phyloP scores from a whole-genome alignment of 2,888 invertebrate species.

The Alloplasta piceator region DNA sequence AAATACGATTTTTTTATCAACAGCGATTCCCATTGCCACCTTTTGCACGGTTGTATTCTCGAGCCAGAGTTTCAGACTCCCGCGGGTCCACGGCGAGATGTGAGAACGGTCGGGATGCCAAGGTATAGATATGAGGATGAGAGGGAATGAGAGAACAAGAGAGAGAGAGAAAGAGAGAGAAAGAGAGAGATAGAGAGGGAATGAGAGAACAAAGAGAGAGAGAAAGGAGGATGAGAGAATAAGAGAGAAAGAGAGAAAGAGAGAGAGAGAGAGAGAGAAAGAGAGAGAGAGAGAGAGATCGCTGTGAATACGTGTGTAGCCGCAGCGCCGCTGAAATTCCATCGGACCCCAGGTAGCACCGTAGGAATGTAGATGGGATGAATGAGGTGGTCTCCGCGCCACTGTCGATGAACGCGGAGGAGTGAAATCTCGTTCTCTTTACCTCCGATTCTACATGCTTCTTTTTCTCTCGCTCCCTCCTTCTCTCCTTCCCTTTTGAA shows the following conservation, averaged over 20 bases:
- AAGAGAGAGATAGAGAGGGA: slow-evolving; percentile 50
- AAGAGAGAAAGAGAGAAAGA: slow-evolving; percentile 57
- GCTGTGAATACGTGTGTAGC: slow-evolving; percentile 18
- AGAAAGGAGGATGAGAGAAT: slow-evolving; percentile 10
- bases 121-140: slow-evolving; percentile 41
- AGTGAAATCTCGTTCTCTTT: slow-evolving; percentile 63
- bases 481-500: slow-evolving; percentile 3
- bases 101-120: slow-evolving; percentile 66
- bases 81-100: slow-evolving; percentile 42
- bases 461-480: slow-evolving; percentile 14
- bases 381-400: slow-evolving; percentile 80
- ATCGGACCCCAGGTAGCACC: slow-evolving; percentile 80
- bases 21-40: not conserved
- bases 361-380: slow-evolving; percentile 82
- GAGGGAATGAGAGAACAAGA: slow-evolving; percentile 55
- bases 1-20: too few relatives aligned
- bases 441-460: slow-evolving; percentile 33
- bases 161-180: slow-evolving; percentile 22
- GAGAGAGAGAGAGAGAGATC: slow-evolving; percentile 13
- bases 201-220: slow-evolving; percentile 45
- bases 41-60: not conserved
- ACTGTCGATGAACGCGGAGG: slow-evolving; percentile 71
- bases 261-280: slow-evolving; percentile 25
- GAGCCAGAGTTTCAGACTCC: slow-evolving; percentile 51
- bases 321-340: slow-evolving; percentile 75